Percentiles rank a stretch among this genome's conserved stretches.
These are phyloP conservation scores for Sternarchorhynchus goeldii DNA, from an alignment of 2,797 vertebrate genomes.

Conservation along the genomic window DNA sequence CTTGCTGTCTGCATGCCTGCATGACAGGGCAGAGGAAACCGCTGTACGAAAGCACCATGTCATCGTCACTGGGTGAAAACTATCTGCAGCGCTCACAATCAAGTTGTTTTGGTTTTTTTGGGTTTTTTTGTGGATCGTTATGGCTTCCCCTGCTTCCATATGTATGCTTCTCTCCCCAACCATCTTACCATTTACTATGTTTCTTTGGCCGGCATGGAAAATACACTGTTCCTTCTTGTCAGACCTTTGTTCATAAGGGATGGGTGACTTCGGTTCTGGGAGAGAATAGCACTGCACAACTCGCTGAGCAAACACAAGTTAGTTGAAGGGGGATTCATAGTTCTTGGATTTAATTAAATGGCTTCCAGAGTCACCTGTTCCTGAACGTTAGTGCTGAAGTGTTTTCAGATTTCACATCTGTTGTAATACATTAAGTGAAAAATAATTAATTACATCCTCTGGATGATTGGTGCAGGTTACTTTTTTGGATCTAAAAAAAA, in stretches of 20 bases:
- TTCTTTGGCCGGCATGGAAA: constrained; percentile 11
- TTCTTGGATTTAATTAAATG: neutral
- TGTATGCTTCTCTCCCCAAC: constrained; percentile 4
- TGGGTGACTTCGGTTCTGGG: neutral
- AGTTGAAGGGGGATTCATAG: too few species aligned
- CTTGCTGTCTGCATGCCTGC: constrained; percentile 5
- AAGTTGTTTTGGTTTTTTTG: neutral
- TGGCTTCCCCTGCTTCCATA: neutral
- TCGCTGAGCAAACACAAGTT: neutral
- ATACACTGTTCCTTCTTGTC: constrained; percentile 21
- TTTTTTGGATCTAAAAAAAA: neutral
- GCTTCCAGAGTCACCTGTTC: neutral
- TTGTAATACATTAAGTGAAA: neutral
- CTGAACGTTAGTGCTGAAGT: neutral
- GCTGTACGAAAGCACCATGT: neutral
- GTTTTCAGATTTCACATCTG: neutral
- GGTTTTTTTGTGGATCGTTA: neutral
- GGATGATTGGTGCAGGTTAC: neutral
- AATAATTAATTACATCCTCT: neutral
- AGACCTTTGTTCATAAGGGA: neutral
- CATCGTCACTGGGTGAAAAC: neutral
- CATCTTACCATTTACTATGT: neutral
- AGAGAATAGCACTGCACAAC: constrained; percentile 67
- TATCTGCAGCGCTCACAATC: neutral
- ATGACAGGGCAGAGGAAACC: constrained; percentile 16